Percentiles rank a stretch among this genome's conserved stretches.
phyloP scores from a whole-genome alignment of 2,888 invertebrate genomes.

The Serrognathus titanus region DNA sequence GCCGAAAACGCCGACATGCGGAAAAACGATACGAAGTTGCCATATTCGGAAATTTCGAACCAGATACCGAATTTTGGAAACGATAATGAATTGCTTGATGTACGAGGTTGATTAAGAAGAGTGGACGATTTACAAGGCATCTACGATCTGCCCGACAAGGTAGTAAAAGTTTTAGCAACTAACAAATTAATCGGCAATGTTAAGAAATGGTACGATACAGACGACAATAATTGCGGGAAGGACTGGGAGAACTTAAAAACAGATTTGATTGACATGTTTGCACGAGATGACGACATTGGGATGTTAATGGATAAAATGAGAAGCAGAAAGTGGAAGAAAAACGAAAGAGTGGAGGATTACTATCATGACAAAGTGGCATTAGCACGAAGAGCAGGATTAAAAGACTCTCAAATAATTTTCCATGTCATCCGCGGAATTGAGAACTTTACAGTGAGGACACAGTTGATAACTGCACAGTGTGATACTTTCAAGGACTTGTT shows the following conservation, averaged over 20 bases:
- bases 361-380: background rate
- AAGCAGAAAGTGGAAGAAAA: background rate
- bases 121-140: background rate
- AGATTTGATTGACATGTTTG: background rate
- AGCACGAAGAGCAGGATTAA: background rate
- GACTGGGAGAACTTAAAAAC: too few species aligned
- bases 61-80: background rate
- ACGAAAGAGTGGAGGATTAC: background rate
- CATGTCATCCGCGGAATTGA: background rate
- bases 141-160: background rate
- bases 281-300: background rate
- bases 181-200: background rate
- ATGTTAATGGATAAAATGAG: background rate
- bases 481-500: background rate
- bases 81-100: background rate
- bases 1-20: too few species aligned
- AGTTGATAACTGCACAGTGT: background rate
- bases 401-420: too few species aligned
- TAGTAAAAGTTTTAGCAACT: background rate
- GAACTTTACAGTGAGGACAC: conserved; percentile 3
- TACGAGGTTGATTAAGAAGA: background rate
- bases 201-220: conserved; percentile 1
- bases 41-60: background rate
- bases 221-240: background rate
- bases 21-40: background rate